Evolutionary conservation across 2,113 vertebrate species (phyloP).

Genomic region (Aix galericulata): DNA sequence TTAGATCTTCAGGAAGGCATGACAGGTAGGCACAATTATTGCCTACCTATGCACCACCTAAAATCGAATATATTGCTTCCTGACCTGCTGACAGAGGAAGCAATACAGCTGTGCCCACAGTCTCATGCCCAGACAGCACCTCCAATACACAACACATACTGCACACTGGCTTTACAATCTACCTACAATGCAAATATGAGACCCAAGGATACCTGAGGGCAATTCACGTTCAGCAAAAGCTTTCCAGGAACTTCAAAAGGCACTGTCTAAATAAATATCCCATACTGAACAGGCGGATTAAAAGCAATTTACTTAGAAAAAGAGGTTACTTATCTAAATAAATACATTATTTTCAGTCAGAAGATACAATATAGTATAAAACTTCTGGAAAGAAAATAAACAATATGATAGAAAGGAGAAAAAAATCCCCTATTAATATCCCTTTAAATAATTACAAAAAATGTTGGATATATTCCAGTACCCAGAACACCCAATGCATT

Average conservation of each 20-base stretch:
- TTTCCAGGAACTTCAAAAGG: background rate
- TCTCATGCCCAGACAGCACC: background rate
- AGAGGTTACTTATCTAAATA: background rate
- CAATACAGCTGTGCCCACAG: background rate
- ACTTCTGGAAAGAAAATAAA: background rate
- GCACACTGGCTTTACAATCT: background rate
- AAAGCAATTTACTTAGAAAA: background rate
- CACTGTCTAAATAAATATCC: background rate
- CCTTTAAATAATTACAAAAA: background rate
- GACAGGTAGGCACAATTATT: background rate
- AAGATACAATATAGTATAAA: background rate
- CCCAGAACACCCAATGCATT: background rate
- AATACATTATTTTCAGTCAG: background rate
- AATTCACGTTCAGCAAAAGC: background rate
- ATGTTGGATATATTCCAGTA: background rate
- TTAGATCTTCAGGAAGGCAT: background rate
- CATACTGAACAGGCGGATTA: background rate
- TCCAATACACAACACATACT: background rate
- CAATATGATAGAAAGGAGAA: background rate
- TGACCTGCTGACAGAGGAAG: rapidly evolving
- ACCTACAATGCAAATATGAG: background rate
- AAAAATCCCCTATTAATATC: background rate
- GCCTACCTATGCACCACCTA: no score
- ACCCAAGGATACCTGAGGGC: background rate
- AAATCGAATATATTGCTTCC: background rate